Conservation (phyloP, 2,888 invertebrate species). For the Spialia ferax region DNA sequence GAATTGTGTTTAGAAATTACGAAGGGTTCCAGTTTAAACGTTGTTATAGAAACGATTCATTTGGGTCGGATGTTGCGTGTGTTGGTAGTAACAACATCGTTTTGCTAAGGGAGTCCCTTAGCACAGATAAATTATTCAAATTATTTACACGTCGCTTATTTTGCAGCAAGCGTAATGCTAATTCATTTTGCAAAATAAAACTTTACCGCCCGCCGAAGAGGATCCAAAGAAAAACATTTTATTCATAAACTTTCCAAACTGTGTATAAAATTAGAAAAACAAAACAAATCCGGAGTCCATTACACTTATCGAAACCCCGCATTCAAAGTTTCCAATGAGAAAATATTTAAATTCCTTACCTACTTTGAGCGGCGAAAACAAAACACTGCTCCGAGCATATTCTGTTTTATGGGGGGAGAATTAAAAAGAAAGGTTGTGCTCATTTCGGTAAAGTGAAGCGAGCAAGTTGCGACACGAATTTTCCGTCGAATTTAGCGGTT, state of each 20-base stretch:
- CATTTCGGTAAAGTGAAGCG: conserved; percentile 59
- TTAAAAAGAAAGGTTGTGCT: conserved; percentile 62
- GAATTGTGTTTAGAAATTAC: conserved; percentile 74
- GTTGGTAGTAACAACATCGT: neutral
- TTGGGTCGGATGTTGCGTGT: conserved; percentile 20
- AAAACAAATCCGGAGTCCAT: conserved; percentile 56
- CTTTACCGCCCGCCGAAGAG: conserved; percentile 3
- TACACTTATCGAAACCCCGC: conserved; percentile 72
- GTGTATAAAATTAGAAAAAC: conserved; percentile 36
- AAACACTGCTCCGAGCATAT: conserved; percentile 66
- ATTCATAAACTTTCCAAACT: conserved; percentile 22
- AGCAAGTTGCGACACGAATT: conserved; percentile 68
- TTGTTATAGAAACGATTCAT: conserved; percentile 15
- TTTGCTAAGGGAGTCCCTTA: conserved; percentile 6
- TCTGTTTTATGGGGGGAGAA: conserved; percentile 70
- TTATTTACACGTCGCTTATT: conserved; percentile 7
- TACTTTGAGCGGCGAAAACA: conserved; percentile 59
- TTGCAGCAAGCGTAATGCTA: neutral
- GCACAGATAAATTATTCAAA: neutral
- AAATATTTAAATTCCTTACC: conserved; percentile 77
- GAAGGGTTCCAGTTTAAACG: conserved; percentile 33
- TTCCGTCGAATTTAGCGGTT: conserved; percentile 80
- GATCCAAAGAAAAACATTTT: conserved; percentile 18
- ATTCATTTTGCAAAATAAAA: conserved; percentile 10
- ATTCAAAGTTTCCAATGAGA: conserved; percentile 77